Percentiles rank a stretch among this genome's conserved stretches.
Evolutionary conservation across 2,888 invertebrate species (phyloP).

Genomic region (Herminia tarsipennalis): DNA sequence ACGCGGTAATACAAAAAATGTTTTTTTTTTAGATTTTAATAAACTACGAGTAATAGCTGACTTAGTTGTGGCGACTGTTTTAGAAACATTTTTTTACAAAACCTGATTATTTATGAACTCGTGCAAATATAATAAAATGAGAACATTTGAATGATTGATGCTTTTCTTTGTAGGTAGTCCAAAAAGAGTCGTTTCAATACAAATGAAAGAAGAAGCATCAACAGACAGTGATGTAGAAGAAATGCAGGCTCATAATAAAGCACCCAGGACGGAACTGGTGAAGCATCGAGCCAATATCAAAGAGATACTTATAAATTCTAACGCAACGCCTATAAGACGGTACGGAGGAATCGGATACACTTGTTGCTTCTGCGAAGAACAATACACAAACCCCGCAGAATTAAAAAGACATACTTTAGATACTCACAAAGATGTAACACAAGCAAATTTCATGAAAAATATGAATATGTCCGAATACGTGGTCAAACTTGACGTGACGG

Average conservation of each 20-base stretch:
- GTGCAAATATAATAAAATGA: not conserved
- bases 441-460: slow-evolving; percentile 49
- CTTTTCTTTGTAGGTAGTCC: slow-evolving; percentile 44
- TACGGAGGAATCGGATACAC: slow-evolving; percentile 55
- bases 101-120: no score
- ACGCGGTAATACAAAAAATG: no score
- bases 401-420: slow-evolving; percentile 55
- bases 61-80: no score
- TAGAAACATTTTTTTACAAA: no score
- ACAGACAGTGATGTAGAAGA: slow-evolving; percentile 17
- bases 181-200: slow-evolving; percentile 12
- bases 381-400: slow-evolving; percentile 46
- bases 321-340: slow-evolving; percentile 61
- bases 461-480: slow-evolving; percentile 52
- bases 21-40: no score
- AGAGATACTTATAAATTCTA: slow-evolving; percentile 52
- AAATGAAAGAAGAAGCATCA: slow-evolving; percentile 2
- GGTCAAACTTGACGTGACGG: slow-evolving; percentile 61
- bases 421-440: slow-evolving; percentile 38
- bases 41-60: no score
- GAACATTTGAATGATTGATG: slow-evolving; percentile 15
- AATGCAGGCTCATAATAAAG: slow-evolving; percentile 8
- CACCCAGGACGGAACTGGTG: slow-evolving; percentile 42
- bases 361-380: slow-evolving; percentile 54
- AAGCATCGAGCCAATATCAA: slow-evolving; percentile 56